A percentile compares a stretch with the other conserved stretches of the same genome.
Evolutionary conservation across 2,797 vertebrate species (phyloP).

Genomic region (Argya squamiceps): DNA sequence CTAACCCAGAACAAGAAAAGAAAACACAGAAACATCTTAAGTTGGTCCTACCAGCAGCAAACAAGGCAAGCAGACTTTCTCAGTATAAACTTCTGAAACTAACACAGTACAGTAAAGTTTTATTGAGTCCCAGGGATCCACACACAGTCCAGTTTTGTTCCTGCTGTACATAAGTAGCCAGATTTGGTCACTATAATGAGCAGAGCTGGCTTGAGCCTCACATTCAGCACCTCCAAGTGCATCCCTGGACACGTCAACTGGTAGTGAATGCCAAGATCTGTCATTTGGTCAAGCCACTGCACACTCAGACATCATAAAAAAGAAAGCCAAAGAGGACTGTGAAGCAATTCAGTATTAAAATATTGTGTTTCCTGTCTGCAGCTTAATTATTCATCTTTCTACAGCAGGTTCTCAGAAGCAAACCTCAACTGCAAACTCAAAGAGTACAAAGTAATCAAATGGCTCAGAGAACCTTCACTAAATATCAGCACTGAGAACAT

Average conservation of each 20-base stretch:
- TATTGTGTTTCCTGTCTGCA: neutral
- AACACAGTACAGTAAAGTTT: neutral
- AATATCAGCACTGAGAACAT: neutral
- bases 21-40: neutral
- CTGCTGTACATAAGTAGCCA: neutral
- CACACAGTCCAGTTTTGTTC: neutral
- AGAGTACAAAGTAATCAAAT: neutral
- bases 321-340: neutral
- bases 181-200: neutral
- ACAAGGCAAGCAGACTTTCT: neutral
- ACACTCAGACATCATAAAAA: neutral
- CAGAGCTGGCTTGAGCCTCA: neutral
- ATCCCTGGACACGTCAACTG: neutral
- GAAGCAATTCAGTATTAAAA: neutral
- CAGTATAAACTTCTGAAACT: neutral
- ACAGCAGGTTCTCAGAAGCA: neutral
- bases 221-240: neutral
- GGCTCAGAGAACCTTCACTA: neutral
- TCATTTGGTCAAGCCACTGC: neutral
- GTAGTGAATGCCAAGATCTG: neutral
- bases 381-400: neutral
- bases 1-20: neutral
- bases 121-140: neutral
- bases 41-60: neutral
- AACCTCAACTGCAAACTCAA: neutral